A percentile compares a stretch with the other conserved stretches of the same genome.
These are phyloP conservation scores for Odontamblyopus rebecca DNA, from an alignment of 2,797 vertebrate species.

Conservation along the genomic window DNA sequence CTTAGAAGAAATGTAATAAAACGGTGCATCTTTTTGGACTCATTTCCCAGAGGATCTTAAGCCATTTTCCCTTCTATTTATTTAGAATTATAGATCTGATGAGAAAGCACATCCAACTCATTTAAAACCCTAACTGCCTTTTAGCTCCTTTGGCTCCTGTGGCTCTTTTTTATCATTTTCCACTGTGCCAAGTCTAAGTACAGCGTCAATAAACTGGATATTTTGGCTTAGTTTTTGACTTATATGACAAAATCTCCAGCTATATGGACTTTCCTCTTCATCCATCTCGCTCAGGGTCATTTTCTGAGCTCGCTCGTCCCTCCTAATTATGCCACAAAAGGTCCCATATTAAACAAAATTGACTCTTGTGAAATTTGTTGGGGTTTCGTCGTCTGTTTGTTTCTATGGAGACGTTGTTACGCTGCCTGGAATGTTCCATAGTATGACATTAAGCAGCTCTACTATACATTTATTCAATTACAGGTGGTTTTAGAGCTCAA, in stretches of 20 bases:
- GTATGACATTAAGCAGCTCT: no score
- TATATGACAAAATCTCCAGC: slow-evolving; percentile 5
- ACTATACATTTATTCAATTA: no score
- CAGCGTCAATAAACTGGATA: background rate
- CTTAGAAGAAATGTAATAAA: background rate
- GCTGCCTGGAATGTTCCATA: no score
- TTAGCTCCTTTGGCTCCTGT: background rate
- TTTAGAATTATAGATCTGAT: background rate
- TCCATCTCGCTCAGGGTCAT: slow-evolving; percentile 39
- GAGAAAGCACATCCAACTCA: background rate
- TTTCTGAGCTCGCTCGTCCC: slow-evolving; percentile 42
- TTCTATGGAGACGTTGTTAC: no score
- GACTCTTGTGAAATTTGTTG: no score
- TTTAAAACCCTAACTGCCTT: background rate
- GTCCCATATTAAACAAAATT: no score
- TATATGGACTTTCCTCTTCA: slow-evolving; percentile 20
- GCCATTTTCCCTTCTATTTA: background rate
- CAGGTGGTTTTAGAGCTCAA: no score
- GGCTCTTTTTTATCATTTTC: background rate
- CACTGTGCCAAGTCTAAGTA: background rate
- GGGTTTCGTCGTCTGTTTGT: no score
- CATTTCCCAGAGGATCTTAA: background rate
- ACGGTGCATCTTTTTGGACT: background rate
- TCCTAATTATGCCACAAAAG: no score
- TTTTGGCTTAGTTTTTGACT: slow-evolving; percentile 24